phyloP scores from a whole-genome alignment of 2,888 invertebrate genomes.

The Acleris cristana region DNA sequence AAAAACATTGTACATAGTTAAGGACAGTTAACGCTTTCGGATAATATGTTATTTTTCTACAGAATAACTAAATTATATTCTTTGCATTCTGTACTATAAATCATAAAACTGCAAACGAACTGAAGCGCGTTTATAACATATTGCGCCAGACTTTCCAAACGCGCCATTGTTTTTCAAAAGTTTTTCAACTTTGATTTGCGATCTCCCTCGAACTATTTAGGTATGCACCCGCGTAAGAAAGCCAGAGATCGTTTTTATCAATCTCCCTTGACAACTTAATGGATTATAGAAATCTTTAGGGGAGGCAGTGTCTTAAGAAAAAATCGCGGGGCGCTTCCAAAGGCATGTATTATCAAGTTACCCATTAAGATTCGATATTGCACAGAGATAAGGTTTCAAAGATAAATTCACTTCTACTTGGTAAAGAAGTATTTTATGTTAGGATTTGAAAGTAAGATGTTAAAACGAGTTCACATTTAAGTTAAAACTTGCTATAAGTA shows the following conservation, averaged over 20 bases:
- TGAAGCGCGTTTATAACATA: not conserved
- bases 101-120: not conserved
- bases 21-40: too few relatives aligned
- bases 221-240: constrained; percentile 73
- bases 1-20: too few relatives aligned
- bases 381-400: not conserved
- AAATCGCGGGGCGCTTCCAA: constrained; percentile 33
- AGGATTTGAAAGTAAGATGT: too few relatives aligned
- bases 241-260: constrained; percentile 72
- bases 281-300: constrained; percentile 71
- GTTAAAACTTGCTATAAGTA: not conserved
- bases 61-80: too few relatives aligned
- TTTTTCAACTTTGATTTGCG: constrained; percentile 33
- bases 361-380: constrained; percentile 10
- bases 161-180: not conserved
- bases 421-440: not conserved
- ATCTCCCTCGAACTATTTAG: constrained; percentile 46
- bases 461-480: not conserved
- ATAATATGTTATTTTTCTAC: too few relatives aligned
- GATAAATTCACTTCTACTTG: not conserved
- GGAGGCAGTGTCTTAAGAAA: constrained; percentile 49
- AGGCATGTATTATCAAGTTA: constrained; percentile 29
- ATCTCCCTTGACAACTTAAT: constrained; percentile 79
- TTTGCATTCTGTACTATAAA: too few relatives aligned
- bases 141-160: not conserved